A percentile compares a stretch with the other conserved stretches of the same genome.
Conservation (phyloP, 2,113 vertebrate species). For the Psephotus haematonotus region DNA sequence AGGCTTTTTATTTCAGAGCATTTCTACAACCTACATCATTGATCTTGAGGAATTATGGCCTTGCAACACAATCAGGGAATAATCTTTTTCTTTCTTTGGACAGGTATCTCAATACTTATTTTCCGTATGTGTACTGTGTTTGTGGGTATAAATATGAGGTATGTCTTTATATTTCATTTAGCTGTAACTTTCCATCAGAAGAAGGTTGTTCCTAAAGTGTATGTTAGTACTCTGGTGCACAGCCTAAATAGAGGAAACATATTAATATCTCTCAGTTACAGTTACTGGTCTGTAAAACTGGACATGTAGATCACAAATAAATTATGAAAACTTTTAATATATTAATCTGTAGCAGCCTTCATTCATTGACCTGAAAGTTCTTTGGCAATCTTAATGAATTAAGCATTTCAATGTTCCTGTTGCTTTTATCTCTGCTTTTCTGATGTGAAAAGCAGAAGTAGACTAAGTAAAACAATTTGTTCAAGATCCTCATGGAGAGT, state of each 20-base stretch:
- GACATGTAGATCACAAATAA: background rate
- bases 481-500: background rate
- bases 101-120: background rate
- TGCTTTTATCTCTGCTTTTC: conserved; percentile 45
- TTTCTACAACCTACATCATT: conserved; percentile 8
- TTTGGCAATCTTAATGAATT: conserved; percentile 45
- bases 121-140: background rate
- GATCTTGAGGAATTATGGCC: conserved; percentile 30
- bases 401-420: conserved; percentile 31
- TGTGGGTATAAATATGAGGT: background rate
- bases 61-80: conserved; percentile 27
- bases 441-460: conserved; percentile 25
- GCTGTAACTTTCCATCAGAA: background rate
- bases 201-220: background rate
- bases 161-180: background rate
- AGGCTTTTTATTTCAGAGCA: background rate
- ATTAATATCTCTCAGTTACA: background rate
- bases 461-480: conserved; percentile 34
- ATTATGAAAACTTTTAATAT: conserved; percentile 25
- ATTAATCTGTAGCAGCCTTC: conserved; percentile 11
- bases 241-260: background rate
- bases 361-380: conserved; percentile 33
- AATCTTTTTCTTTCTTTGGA: background rate
- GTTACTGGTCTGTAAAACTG: background rate
- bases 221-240: background rate